Evolutionary conservation across 30 jellyfish, hydroid and myxozoan genomes (phyloP).

Genomic region (Cassiopea xamachana): DNA sequence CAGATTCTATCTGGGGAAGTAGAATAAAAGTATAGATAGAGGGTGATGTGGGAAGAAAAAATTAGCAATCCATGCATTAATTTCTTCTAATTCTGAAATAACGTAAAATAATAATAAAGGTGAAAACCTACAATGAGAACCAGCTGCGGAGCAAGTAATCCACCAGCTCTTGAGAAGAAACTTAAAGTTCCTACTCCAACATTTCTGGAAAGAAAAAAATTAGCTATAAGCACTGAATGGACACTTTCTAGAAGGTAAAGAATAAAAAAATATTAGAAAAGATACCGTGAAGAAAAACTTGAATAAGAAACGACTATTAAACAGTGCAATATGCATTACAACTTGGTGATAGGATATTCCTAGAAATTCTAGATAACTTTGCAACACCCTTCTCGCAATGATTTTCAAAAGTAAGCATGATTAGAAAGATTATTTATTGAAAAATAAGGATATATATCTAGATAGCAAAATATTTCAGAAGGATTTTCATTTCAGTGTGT

Average conservation of each 20-base stretch:
- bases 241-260: not conserved
- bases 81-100: not conserved
- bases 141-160: conserved; percentile 76
- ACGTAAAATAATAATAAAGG: not conserved
- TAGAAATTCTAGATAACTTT: too few species aligned
- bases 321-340: not conserved
- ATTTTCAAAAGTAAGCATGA: too few species aligned
- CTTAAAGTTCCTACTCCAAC: conserved; percentile 56
- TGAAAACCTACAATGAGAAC: conserved; percentile 68
- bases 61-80: not conserved
- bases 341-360: not conserved
- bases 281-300: not conserved
- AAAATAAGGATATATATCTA: too few species aligned
- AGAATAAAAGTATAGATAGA: too few species aligned
- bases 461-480: not conserved
- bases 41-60: too few species aligned
- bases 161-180: conserved; percentile 57
- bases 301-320: not conserved
- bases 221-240: not conserved
- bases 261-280: too few species aligned
- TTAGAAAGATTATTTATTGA: too few species aligned
- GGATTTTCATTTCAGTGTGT: not conserved
- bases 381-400: too few species aligned
- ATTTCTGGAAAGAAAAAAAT: conserved; percentile 26
- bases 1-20: too few species aligned